Conservation (phyloP, 2,888 invertebrate genomes). For the Microdon myrmicae region DNA sequence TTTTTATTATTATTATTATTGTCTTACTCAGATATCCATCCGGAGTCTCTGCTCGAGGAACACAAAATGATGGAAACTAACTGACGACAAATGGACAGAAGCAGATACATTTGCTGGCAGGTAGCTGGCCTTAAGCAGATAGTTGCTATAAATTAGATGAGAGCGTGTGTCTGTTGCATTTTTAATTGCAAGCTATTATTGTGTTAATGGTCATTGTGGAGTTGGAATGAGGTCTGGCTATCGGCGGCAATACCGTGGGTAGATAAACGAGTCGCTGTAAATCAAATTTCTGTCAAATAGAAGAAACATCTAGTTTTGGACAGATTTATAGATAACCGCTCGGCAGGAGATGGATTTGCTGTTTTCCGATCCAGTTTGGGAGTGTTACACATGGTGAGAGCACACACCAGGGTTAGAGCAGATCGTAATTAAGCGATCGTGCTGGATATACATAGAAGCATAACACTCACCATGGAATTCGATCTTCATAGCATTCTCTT, state of each 20-base stretch:
- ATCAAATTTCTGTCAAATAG: slow-evolving; percentile 52
- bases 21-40: no score
- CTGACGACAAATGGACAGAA: slow-evolving; percentile 14
- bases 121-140: slow-evolving; percentile 48
- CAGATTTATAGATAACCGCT: slow-evolving; percentile 50
- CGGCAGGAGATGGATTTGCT: slow-evolving; percentile 45
- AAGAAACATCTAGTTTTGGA: slow-evolving; percentile 51
- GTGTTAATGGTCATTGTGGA: slow-evolving; percentile 18
- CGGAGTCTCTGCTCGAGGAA: no score
- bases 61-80: slow-evolving; percentile 2
- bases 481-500: no score
- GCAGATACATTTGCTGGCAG: slow-evolving; percentile 13
- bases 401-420: no score
- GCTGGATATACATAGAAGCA: no score
- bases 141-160: slow-evolving; percentile 40
- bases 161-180: slow-evolving; percentile 33
- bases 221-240: slow-evolving; percentile 11
- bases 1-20: slow-evolving; percentile 43
- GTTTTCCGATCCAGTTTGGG: no score
- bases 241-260: slow-evolving; percentile 23
- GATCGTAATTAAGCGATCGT: no score
- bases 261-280: slow-evolving; percentile 39
- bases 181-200: slow-evolving; percentile 32
- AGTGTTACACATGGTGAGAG: no score
- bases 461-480: no score